Base-by-base conservation (phyloP, 2,888 invertebrate species). In the Cetonia aurata region DNA sequence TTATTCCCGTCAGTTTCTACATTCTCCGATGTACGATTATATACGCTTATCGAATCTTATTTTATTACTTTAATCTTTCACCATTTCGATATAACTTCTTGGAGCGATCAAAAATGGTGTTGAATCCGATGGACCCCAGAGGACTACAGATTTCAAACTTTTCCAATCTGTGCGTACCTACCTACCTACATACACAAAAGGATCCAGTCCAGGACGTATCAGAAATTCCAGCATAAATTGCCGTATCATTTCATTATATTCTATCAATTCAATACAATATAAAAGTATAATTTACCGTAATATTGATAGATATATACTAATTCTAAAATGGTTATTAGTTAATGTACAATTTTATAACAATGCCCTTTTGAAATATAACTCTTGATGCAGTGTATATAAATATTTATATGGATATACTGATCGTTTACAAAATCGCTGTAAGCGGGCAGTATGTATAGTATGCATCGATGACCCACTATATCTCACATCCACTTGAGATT, bases 41-140 rank as follows among this genome's bases (percentile, higher is more conserved):
- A 4, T 25, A 25, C 25, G 25, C 25, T 25, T 25, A 4, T 25
- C 3, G 4, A 25, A 4, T 48, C 13, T n/a, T 46, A n/a, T 46
- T 10, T 59, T 42, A 42, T 42, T 59, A 59, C 17, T 42, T 59
- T 17, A 59, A 59, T 59, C 59, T 59, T 42, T 19, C 19, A 12
- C 31, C 53, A 10, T 19, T 59, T 59, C 42, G 17, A 42, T 42
- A 44, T 59, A 44, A 59, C 15, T 59, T 59, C 50, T 15, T 44
- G 12, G 3, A 2, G 1, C 2, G 41, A n/a, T 17, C 42, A 12
- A 59, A 55, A 55, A 31, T 55, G 25, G n/a, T 55, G 31, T n/a
- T 31, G 31, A 13, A 46, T 46, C 3, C 13, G n/a, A 3, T 46
- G 46, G 46, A 46, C 13, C 10, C 3, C 46, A n/a, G 46, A 46